Evolutionary conservation across 2,113 vertebrate genomes (phyloP), one percentile per base, ranked within the genome.

Genomic region (Nicator chloris): DNA sequence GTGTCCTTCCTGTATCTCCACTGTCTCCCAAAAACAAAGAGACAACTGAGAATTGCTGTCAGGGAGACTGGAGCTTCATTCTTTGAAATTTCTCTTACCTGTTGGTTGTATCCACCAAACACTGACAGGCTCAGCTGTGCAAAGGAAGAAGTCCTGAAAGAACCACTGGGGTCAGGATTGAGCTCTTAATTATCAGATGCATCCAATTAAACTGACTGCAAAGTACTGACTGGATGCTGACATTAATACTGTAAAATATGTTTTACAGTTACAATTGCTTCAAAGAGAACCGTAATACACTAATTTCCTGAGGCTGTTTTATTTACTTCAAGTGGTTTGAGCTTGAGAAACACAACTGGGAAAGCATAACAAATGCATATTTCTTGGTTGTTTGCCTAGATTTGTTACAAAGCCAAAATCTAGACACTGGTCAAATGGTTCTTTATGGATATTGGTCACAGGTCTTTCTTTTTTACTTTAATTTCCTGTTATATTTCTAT

Each of bases 401-500:
- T 92, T 82, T 65, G 65, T 87, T 86, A 81, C 20, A 51, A 91
- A 89, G 88, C 77, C 92, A 49, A 91, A 91, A 96, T 69, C 81
- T 63, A 95, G 94, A 94, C 94, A 76, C 35, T 59, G 54, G 63
- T 96, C 86, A 89, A 93, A 90, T 56, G 37, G 82, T 88, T 96
- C 78, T 95, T 94, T 92, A 91, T 61, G 80, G 44, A 19, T 85
- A 81, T 75, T 88, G 86, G 83, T 89, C 93, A 90, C 49, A 94
- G 53, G 80, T 69, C 88, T 91, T 85, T 63, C 64, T 35, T 88
- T 94, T 86, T 79, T 57, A 50, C 30, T 97, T 96, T 78, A 95
- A 97, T 95, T 97, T 96, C 93, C 96, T 89, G 88, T 76, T 88
- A 73, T 76, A 75, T 93, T 93, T 77, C 88, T 89, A 63, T 85